These are phyloP conservation scores for Onychostruthus taczanowskii DNA, from an alignment of 2,113 vertebrate species.

Conservation along the genomic window DNA sequence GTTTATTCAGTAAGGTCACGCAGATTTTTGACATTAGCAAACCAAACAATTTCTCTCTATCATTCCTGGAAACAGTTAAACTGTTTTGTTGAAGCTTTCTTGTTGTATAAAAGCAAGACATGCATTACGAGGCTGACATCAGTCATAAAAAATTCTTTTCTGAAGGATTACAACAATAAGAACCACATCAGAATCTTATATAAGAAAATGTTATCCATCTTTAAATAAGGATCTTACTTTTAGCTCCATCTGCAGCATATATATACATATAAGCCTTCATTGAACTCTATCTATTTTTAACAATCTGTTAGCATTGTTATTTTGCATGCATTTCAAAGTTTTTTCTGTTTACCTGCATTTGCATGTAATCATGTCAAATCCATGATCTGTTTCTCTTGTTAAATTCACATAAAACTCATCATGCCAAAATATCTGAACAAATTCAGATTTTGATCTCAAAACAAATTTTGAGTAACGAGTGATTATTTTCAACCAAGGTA, in stretches of 20 bases:
- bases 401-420: background rate
- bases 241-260: background rate
- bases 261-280: background rate
- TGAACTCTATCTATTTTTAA: background rate
- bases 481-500: background rate
- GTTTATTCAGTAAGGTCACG: background rate
- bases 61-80: constrained; percentile 50
- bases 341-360: background rate
- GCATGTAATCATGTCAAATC: background rate
- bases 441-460: too few species aligned
- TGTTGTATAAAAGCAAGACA: constrained; percentile 33
- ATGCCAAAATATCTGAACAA: background rate
- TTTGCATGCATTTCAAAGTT: background rate
- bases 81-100: constrained; percentile 16
- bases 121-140: background rate
- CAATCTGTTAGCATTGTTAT: background rate
- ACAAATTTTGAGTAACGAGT: background rate
- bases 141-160: constrained; percentile 39
- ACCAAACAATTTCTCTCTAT: background rate
- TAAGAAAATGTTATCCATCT: background rate
- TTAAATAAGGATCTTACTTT: constrained; percentile 5
- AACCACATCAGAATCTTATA: background rate
- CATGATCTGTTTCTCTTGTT: background rate
- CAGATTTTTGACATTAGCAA: constrained; percentile 44
- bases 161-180: constrained; percentile 20